A percentile compares a stretch with the other conserved stretches of the same genome.
These are phyloP conservation scores for Indicator maculatus DNA, from an alignment of 2,113 vertebrate species.

Conservation along the genomic window DNA sequence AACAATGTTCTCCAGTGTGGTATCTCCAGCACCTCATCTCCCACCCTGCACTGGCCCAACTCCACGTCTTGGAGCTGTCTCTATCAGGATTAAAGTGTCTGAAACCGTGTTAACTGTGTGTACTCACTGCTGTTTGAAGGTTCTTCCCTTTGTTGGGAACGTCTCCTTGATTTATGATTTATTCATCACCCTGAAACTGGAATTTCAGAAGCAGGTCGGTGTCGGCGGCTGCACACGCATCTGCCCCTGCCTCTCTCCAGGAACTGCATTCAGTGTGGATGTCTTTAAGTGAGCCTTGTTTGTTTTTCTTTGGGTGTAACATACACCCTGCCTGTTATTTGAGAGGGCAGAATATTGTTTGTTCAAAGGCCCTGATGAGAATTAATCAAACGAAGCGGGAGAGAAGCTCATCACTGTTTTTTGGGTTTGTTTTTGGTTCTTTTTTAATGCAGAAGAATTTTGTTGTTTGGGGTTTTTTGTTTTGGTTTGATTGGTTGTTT, in stretches of 20 bases:
- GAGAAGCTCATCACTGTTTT: not conserved
- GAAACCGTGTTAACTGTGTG: not conserved
- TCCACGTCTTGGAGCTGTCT: not conserved
- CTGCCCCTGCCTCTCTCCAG: slow-evolving; percentile 51
- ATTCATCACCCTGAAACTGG: slow-evolving; percentile 20
- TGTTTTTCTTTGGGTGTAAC: slow-evolving; percentile 74
- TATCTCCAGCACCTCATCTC: not conserved
- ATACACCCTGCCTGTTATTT: slow-evolving; percentile 68
- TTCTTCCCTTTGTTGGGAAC: not conserved
- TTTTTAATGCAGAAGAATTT: not conserved
- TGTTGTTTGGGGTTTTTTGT: no score
- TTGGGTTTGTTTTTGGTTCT: not conserved
- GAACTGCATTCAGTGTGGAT: slow-evolving; percentile 50
- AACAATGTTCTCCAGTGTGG: not conserved
- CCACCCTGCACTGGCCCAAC: fast-evolving
- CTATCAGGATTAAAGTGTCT: not conserved
- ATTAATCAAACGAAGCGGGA: slow-evolving; percentile 50
- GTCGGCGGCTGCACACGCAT: not conserved
- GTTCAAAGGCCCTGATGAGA: slow-evolving; percentile 74
- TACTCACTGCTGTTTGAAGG: not conserved
- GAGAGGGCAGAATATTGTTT: slow-evolving; percentile 74
- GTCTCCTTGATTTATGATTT: not conserved
- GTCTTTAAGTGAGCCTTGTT: slow-evolving; percentile 69
- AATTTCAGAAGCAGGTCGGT: not conserved
- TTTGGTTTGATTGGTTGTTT: no score